phyloP scores from a whole-genome alignment of 2,113 vertebrate species.

The Prochilodus magdalenae region DNA sequence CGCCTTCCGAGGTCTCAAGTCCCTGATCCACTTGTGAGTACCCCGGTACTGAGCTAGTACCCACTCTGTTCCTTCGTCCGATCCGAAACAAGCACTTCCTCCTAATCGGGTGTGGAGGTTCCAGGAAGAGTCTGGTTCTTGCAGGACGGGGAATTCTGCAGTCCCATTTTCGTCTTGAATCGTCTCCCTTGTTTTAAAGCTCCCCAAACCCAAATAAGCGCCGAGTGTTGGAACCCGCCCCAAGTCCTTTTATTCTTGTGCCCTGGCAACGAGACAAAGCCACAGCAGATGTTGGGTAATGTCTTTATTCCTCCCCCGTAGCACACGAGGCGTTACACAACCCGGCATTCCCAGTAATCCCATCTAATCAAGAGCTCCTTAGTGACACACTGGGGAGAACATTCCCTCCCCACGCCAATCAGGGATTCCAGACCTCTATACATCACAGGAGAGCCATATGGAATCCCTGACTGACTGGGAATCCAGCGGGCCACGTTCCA shows the following conservation, averaged over 20 bases:
- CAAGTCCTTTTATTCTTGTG: constrained; percentile 4
- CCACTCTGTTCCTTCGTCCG: background rate
- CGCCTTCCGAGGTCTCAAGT: constrained; percentile 94
- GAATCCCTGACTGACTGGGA: background rate
- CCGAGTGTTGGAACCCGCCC: background rate
- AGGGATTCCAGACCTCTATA: too few relatives aligned
- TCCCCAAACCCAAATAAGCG: background rate
- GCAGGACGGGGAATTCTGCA: background rate
- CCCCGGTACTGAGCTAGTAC: background rate
- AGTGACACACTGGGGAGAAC: background rate
- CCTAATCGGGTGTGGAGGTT: background rate
- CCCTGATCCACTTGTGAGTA: constrained; percentile 98
- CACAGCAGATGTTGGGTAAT: constrained; percentile 10
- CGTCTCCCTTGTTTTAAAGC: background rate
- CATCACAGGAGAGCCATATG: background rate
- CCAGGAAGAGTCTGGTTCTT: background rate
- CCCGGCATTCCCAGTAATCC: background rate
- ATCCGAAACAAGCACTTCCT: background rate
- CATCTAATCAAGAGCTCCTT: background rate
- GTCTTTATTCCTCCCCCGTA: background rate
- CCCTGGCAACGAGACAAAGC: constrained; percentile 7
- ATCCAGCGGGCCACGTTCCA: background rate
- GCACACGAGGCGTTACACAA: background rate
- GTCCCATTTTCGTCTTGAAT: background rate
- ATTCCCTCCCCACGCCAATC: background rate